These are phyloP conservation scores for Echeneis naucrates DNA, from an alignment of 2,797 vertebrate species.

Conservation along the genomic window DNA sequence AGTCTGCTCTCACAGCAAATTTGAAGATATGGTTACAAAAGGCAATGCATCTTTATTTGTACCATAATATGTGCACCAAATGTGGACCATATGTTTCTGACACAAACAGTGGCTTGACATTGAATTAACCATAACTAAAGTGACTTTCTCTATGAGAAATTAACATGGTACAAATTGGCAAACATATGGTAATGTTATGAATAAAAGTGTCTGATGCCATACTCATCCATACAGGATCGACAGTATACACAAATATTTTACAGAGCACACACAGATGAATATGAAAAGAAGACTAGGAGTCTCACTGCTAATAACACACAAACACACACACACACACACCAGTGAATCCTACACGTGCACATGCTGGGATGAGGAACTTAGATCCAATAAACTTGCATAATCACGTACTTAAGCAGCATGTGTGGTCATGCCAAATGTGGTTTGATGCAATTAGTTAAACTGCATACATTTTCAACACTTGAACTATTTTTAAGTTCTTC, in stretches of 20 bases:
- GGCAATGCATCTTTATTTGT: slow-evolving; percentile 64
- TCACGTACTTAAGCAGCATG: slow-evolving; percentile 52
- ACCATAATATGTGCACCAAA: slow-evolving; percentile 63
- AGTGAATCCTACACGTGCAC: slow-evolving; percentile 19
- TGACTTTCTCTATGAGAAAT: slow-evolving; percentile 6
- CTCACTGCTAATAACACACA: slow-evolving; percentile 9
- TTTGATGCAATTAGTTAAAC: slow-evolving; percentile 64
- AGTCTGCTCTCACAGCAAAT: slow-evolving; percentile 33
- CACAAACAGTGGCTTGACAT: slow-evolving; percentile 36
- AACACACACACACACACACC: no score
- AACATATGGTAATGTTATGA: slow-evolving; percentile 4
- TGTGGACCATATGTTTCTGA: slow-evolving; percentile 50
- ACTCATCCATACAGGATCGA: neutral
- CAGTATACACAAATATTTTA: slow-evolving; percentile 12
- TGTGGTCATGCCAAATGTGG: slow-evolving; percentile 47
- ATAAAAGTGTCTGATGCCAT: neutral
- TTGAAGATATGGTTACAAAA: slow-evolving; percentile 51
- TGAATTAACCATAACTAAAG: slow-evolving; percentile 26
- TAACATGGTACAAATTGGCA: slow-evolving; percentile 34
- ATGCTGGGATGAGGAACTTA: slow-evolving; percentile 28
- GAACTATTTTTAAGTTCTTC: slow-evolving; percentile 52
- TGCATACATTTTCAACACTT: no score
- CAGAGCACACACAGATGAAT: slow-evolving; percentile 25
- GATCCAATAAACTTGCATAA: slow-evolving; percentile 53
- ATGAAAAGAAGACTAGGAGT: slow-evolving; percentile 5